Percentiles rank a stretch among this genome's conserved stretches.
Conservation (phyloP, 2,797 vertebrate species). For the Gymnothorax reevesii region DNA sequence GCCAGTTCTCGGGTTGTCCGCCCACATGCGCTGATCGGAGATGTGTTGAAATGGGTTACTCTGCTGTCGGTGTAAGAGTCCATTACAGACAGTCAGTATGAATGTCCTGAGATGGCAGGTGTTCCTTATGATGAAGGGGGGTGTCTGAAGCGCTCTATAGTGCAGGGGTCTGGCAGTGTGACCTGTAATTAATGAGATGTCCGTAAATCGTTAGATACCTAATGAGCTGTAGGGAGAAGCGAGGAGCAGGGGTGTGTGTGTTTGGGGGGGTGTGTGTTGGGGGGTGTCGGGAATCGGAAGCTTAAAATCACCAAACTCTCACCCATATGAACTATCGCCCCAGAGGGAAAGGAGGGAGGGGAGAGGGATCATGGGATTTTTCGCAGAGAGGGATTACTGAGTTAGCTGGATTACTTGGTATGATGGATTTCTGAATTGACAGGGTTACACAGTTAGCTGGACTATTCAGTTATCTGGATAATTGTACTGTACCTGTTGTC, state of each 20-base stretch:
- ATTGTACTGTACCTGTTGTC: no score
- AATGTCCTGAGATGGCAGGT: constrained; percentile 7
- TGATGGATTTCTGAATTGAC: no score
- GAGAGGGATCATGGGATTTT: no score
- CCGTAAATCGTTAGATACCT: constrained; percentile 33
- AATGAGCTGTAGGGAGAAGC: constrained; percentile 26
- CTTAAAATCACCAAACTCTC: background rate
- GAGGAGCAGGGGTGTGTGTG: background rate
- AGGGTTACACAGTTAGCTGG: no score
- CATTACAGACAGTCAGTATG: constrained; percentile 10
- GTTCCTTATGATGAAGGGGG: constrained; percentile 10
- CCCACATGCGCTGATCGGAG: background rate
- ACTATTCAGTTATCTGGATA: no score
- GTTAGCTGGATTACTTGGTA: no score
- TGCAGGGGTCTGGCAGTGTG: background rate
- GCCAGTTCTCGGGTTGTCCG: background rate
- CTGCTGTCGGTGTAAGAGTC: background rate
- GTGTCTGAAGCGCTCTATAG: background rate
- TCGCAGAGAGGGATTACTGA: no score
- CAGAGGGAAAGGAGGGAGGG: no score
- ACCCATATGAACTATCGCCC: no score
- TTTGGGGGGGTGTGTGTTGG: no score
- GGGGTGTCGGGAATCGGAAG: constrained; percentile 5
- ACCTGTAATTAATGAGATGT: constrained; percentile 26
- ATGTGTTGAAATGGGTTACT: constrained; percentile 3